Base-by-base conservation (phyloP, 2,797 vertebrate species). In the Atherinosoma microstoma region DNA sequence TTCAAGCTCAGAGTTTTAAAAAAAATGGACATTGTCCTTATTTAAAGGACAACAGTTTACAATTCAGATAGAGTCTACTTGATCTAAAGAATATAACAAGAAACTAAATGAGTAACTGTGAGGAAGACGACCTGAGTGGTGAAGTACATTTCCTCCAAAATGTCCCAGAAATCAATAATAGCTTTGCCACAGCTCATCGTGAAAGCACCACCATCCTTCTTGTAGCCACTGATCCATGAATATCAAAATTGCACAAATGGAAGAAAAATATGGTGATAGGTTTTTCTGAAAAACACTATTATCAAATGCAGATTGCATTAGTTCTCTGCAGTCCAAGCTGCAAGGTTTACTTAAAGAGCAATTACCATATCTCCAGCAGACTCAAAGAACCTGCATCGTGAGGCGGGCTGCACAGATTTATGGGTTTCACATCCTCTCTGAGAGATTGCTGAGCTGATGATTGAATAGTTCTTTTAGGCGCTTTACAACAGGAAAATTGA, bases 231-330 rank as follows among this genome's bases (percentile, higher is more conserved):
- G 70, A 79, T 65, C 75, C 73, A 75, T 84, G 84, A 87, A 88
- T 86, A 81, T 79, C 67, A 87, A 76, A 75, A 87, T 77, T 75
- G 58, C 61, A 64, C 66, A 42, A 34, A 2, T 47, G 64, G 63
- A 64, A 71, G 74, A 85, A 75, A 84, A 80, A 84, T 77, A 70
- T 8, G 2, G 27, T 42, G 71, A 57, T 64, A 75, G 71, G 62
- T 86, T 82, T 77, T 84, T 89, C 73, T 87, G 42, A 27, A 5
- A 87, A 86, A 71, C 68, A 20, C 54, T 47, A 75, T 86, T 88
- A 86, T 84, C 72, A 51, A 24, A 87, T 83, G 71, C 70, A 80
- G 81, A 83, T 86, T 83, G 58, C 5, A 29, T 20, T 58, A 59
- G 24, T 56, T 71, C 13, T 60, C 54, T 9, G 54, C 45, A 66